Evolutionary conservation across 2,888 invertebrate species (phyloP).

Genomic region (Lithophane semibrunnea): DNA sequence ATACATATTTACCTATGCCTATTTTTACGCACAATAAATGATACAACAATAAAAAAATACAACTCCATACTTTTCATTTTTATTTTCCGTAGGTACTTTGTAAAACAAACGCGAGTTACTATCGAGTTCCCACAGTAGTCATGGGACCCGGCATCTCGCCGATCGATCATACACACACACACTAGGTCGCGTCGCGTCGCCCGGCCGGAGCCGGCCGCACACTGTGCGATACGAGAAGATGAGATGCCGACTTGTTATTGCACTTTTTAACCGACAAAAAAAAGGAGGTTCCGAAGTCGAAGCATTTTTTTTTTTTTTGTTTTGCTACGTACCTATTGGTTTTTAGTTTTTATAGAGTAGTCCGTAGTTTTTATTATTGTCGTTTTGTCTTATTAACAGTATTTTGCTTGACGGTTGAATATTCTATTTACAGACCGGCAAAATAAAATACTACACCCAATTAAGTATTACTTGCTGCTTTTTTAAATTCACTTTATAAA

Average conservation of each 20-base stretch:
- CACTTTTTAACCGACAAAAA: neutral
- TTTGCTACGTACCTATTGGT: neutral
- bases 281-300: neutral
- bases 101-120: slow-evolving; percentile 1
- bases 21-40: slow-evolving; percentile 7
- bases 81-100: neutral
- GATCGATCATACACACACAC: slow-evolving; percentile 63
- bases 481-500: neutral
- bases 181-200: slow-evolving; percentile 58
- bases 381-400: neutral
- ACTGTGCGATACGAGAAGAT: slow-evolving; percentile 41
- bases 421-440: neutral
- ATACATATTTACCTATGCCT: too few species aligned
- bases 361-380: neutral
- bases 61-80: neutral
- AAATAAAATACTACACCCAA: neutral
- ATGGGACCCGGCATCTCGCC: slow-evolving; percentile 13
- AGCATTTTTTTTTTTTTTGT: neutral
- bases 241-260: slow-evolving; percentile 15
- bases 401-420: neutral
- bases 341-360: neutral
- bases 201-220: slow-evolving; percentile 56
- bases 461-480: neutral
- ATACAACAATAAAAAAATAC: neutral
- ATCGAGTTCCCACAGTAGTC: slow-evolving; percentile 49